Percentiles rank a stretch among this genome's conserved stretches.
Evolutionary conservation across 2,888 invertebrate genomes (phyloP).

Genomic region (Tachina fera): DNA sequence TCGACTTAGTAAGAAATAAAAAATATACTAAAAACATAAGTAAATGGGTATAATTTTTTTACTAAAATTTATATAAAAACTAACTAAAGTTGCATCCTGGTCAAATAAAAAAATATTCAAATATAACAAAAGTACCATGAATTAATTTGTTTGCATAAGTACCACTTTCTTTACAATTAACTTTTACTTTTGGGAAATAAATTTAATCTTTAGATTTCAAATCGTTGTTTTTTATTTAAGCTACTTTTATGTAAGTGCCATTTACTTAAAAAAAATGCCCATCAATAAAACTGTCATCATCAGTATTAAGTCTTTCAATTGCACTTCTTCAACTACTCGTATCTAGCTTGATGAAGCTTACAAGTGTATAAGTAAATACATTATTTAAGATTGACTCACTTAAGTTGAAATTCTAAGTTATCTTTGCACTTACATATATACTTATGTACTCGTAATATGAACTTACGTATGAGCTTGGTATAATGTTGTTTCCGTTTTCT

Average conservation of each 20-base stretch:
- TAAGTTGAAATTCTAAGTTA: not conserved
- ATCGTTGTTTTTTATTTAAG: not conserved
- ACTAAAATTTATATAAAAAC: too few species aligned
- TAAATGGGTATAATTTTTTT: too few species aligned
- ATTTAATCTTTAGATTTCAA: too few species aligned
- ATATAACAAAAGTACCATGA: too few species aligned
- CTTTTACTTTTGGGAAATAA: too few species aligned
- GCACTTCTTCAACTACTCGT: not conserved
- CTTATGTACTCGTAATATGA: too few species aligned
- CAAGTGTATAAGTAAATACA: not conserved
- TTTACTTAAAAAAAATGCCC: not conserved
- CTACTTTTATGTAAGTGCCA: not conserved
- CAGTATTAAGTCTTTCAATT: not conserved
- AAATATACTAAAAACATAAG: too few species aligned
- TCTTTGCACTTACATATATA: conserved; percentile 10
- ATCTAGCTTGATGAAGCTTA: not conserved
- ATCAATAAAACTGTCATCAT: not conserved
- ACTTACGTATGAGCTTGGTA: not conserved
- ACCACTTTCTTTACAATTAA: too few species aligned
- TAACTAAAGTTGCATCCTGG: too few species aligned
- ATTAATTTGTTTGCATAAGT: too few species aligned
- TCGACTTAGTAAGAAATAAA: too few species aligned
- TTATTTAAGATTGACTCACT: conserved; percentile 7
- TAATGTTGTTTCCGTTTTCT: not conserved
- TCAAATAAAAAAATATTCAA: too few species aligned